Evolutionary conservation across 2,888 invertebrate genomes (phyloP), one percentile per base, ranked within the genome.

Genomic region (Diarsia mendica): DNA sequence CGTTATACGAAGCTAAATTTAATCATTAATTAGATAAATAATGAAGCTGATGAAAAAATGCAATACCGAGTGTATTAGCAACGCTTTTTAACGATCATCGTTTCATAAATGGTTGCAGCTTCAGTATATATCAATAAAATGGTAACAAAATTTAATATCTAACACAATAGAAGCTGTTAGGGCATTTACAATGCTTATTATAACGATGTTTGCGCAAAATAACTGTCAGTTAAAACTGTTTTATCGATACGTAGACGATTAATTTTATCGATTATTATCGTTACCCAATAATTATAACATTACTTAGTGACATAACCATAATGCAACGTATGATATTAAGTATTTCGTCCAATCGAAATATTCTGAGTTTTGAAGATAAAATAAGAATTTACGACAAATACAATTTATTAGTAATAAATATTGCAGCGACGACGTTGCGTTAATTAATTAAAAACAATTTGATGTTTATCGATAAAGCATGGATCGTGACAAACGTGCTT

Each of bases 401-500:
- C 65, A 77, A 67, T 82, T 79, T 68, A 79, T 80, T 76, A 68
- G 76, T 81, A 85, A 88, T 87, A 79, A 87, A 85, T 87, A 83
- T 84, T 87, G 80, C 87, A 80, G 63, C 48, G 68, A 65, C 58
- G 23, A 3, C 10, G 69, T 88, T 85, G 83, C 84, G 74, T 82
- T 72, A 67, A 78, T 77, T 58, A 75, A 75, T 80, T 75, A 23
- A 65, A 75, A 77, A 68, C 79, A 75, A 78, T 71, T 73, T 67
- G 72, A 82, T 69, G 64, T 71, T 77, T 72, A 75, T 79, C 75
- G 88, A 88, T 85, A 79, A 80, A 63, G 72, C 77, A 81, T 85
- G 82, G 85, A 79, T 84, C 85, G 85, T 81, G 86, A 86, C 75
- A 85, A 85, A 90, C 92, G 92, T 91, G 92, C 68, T 79, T 48